These are phyloP conservation scores for Diadophis punctatus DNA, from an alignment of 2,113 vertebrate genomes.

Conservation along the genomic window DNA sequence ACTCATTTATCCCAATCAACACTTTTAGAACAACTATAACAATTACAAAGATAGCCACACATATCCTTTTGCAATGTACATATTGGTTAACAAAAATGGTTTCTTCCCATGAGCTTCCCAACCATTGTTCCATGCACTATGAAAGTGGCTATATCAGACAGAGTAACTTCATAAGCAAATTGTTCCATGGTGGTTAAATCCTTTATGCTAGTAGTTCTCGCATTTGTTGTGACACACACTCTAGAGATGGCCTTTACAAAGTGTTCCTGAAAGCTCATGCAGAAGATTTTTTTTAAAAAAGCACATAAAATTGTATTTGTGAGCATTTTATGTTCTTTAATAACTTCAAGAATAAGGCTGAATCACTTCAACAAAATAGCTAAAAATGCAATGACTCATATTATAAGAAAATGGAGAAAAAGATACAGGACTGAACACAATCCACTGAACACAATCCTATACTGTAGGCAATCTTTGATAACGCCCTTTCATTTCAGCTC, in stretches of 20 bases:
- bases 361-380: conserved; percentile 83
- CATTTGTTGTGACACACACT: conserved; percentile 25
- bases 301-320: conserved; percentile 74
- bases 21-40: neutral
- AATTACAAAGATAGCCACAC: neutral
- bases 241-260: conserved; percentile 44
- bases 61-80: neutral
- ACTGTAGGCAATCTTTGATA: conserved; percentile 95
- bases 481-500: conserved; percentile 95
- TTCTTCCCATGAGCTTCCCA: neutral
- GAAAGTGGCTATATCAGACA: neutral
- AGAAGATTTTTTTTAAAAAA: conserved; percentile 63
- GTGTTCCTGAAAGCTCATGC: conserved; percentile 52
- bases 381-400: conserved; percentile 87
- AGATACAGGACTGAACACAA: conserved; percentile 87
- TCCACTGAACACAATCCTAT: conserved; percentile 91
- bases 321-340: conserved; percentile 76
- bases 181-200: conserved; percentile 1
- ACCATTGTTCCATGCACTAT: neutral
- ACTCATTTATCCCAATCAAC: neutral
- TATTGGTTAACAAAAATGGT: neutral
- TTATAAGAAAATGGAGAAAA: conserved; percentile 85
- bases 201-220: conserved; percentile 38
- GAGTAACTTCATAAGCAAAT: neutral
- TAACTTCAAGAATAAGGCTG: conserved; percentile 82